These are phyloP conservation scores for Rhagium mordax DNA, from an alignment of 2,888 invertebrate species.

Conservation along the genomic window DNA sequence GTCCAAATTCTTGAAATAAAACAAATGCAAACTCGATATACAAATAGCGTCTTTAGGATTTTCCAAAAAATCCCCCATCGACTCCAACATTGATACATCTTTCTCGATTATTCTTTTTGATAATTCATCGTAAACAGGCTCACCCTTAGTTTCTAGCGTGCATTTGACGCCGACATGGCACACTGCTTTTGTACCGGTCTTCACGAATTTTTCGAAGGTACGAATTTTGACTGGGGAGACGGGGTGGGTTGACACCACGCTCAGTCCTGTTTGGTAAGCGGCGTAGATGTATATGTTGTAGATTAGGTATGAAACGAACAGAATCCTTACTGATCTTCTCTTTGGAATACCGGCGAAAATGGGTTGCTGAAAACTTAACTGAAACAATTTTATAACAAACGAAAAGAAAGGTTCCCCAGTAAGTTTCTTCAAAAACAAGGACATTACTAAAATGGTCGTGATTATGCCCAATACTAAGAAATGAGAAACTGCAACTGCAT, in stretches of 20 bases:
- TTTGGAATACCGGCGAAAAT: background rate
- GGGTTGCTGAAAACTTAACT: background rate
- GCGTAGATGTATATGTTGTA: background rate
- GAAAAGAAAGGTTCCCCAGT: background rate
- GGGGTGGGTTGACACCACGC: background rate
- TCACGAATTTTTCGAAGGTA: background rate
- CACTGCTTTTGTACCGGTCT: background rate
- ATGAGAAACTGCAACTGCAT: background rate
- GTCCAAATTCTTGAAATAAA: background rate
- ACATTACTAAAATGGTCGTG: background rate
- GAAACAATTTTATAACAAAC: background rate
- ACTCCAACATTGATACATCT: background rate
- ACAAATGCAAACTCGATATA: background rate
- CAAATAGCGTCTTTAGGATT: background rate
- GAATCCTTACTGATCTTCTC: background rate
- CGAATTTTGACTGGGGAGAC: background rate
- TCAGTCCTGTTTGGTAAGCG: background rate
- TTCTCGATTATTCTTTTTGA: background rate
- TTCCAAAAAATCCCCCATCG: background rate
- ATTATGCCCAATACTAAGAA: background rate
- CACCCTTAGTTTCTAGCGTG: background rate
- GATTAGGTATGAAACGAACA: background rate
- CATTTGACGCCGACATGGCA: background rate
- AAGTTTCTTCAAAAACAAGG: background rate
- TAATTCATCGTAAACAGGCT: background rate